Conservation (phyloP, 2,797 vertebrate genomes). For the Austrolebias charrua region DNA sequence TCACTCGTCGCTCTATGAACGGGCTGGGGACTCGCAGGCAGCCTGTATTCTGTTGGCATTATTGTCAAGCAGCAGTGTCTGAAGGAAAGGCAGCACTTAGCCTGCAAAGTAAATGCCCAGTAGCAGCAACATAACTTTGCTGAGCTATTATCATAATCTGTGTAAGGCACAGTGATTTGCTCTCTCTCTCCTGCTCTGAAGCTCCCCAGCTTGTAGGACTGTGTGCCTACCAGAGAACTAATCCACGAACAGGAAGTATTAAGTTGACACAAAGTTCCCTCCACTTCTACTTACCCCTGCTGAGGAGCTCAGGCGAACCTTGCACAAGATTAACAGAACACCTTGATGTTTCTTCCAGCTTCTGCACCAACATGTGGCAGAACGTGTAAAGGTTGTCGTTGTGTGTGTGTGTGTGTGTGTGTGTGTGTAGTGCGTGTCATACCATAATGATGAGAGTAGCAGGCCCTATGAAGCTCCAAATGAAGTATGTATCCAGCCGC, state of each 20-base stretch:
- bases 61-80: slow-evolving; percentile 20
- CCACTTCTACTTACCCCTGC: slow-evolving; percentile 12
- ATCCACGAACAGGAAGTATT: slow-evolving; percentile 47
- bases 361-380: slow-evolving; percentile 14
- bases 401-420: slow-evolving; percentile 41
- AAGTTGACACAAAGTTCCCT: slow-evolving; percentile 38
- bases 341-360: slow-evolving; percentile 20
- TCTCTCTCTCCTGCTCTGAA: slow-evolving; percentile 21
- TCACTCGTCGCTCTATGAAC: slow-evolving; percentile 16
- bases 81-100: slow-evolving; percentile 19
- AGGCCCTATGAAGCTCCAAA: slow-evolving; percentile 99
- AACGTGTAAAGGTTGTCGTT: slow-evolving; percentile 8
- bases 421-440: slow-evolving; percentile 65
- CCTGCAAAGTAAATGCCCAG: slow-evolving; percentile 36
- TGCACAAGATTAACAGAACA: slow-evolving; percentile 38
- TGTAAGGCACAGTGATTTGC: slow-evolving; percentile 12
- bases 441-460: slow-evolving; percentile 99
- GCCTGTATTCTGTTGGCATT: slow-evolving; percentile 18
- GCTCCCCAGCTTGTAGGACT: slow-evolving; percentile 39
- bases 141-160: slow-evolving; percentile 42
- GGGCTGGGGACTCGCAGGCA: slow-evolving; percentile 17
- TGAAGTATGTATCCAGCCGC: slow-evolving; percentile 98
- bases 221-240: slow-evolving; percentile 36
- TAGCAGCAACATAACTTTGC: slow-evolving; percentile 29
- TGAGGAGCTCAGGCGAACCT: slow-evolving; percentile 38